These are phyloP conservation scores for Crypturellus tataupa DNA, from an alignment of 2,797 vertebrate species.

Conservation along the genomic window DNA sequence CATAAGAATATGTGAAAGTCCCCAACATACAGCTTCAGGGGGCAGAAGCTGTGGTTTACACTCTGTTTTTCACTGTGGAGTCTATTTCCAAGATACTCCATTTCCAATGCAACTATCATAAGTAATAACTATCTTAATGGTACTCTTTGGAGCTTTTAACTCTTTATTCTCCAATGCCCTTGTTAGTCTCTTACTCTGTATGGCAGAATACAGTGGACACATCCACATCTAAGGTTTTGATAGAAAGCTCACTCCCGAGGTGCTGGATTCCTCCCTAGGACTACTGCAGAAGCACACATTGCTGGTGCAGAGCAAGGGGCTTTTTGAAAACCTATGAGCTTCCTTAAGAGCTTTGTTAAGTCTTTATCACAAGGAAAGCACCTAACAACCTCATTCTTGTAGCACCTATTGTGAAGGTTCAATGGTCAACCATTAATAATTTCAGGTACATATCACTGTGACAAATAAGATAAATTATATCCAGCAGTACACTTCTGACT, in stretches of 20 bases:
- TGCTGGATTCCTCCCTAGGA: background rate
- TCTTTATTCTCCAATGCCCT: background rate
- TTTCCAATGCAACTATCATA: background rate
- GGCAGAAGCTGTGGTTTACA: background rate
- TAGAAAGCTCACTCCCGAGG: background rate
- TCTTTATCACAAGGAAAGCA: background rate
- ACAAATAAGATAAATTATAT: background rate
- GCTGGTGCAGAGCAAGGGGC: background rate
- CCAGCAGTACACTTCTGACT: background rate
- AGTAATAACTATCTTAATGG: background rate
- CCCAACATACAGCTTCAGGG: background rate
- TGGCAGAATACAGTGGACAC: background rate
- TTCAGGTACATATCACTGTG: background rate
- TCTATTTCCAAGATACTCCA: background rate
- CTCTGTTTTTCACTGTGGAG: background rate
- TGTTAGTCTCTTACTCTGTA: background rate
- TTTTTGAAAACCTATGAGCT: background rate
- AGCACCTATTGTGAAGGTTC: background rate
- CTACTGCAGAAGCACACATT: background rate
- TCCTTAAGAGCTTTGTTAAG: background rate
- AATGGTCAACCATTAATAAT: background rate
- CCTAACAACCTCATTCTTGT: background rate
- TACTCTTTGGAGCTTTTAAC: background rate
- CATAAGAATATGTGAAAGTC: background rate
- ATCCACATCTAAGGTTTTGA: background rate